phyloP scores from a whole-genome alignment of 2,888 invertebrate genomes.

The Cancer borealis region DNA sequence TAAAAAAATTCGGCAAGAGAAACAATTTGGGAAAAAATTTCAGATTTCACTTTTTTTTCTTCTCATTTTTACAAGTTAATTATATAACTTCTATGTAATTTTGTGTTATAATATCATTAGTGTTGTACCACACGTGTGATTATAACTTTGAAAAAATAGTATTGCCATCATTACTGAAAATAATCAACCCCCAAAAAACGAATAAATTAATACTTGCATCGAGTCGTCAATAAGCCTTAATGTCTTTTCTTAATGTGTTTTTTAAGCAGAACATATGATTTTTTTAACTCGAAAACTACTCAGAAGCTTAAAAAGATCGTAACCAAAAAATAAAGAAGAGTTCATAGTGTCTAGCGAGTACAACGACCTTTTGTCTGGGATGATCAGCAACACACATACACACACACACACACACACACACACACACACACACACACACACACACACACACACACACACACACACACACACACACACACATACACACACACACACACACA shows the following conservation, averaged over 20 bases:
- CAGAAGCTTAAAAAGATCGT: not conserved
- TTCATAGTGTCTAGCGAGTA: not conserved
- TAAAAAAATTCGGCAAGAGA: not conserved
- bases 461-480: not conserved
- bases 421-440: not conserved
- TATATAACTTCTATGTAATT: not conserved
- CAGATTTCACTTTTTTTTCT: not conserved
- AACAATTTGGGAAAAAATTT: not conserved
- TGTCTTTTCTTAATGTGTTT: too few species aligned
- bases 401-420: not conserved
- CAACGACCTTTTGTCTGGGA: not conserved
- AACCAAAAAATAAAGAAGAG: not conserved
- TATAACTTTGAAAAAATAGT: not conserved
- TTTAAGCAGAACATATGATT: too few species aligned
- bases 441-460: slow-evolving; percentile 27
- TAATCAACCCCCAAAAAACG: not conserved
- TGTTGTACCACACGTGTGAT: not conserved
- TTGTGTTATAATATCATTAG: not conserved
- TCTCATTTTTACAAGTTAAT: not conserved
- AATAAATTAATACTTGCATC: too few species aligned
- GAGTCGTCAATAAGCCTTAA: too few species aligned
- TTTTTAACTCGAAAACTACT: too few species aligned
- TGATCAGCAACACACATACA: slow-evolving; percentile 9
- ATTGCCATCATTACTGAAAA: not conserved
- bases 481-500: not conserved